phyloP scores from a whole-genome alignment of 2,888 invertebrate genomes.

The Protonemura montana region DNA sequence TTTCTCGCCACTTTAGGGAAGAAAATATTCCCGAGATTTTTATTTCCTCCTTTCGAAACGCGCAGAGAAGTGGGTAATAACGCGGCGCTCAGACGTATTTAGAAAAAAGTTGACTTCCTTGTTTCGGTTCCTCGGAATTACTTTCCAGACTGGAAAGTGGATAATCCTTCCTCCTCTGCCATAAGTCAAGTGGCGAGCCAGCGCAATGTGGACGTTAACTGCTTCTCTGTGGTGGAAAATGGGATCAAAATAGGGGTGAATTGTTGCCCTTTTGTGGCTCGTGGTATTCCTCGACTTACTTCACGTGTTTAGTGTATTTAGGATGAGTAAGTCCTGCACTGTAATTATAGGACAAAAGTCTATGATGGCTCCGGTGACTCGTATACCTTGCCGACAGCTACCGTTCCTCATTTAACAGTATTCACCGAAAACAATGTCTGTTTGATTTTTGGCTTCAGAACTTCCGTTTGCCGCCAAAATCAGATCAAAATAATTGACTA shows the following conservation, averaged over 20 bases:
- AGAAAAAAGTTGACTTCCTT: slow-evolving; percentile 41
- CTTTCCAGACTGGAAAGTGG: slow-evolving; percentile 35
- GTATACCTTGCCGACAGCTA: neutral
- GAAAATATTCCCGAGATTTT: slow-evolving; percentile 21
- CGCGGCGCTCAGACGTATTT: slow-evolving; percentile 30
- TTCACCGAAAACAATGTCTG: neutral
- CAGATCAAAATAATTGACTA: neutral
- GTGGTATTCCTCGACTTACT: neutral
- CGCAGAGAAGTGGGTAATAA: slow-evolving; percentile 16
- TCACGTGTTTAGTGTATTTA: neutral
- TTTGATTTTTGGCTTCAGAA: neutral
- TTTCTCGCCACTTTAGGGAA: slow-evolving; percentile 23
- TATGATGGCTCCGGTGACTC: neutral
- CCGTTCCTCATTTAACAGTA: neutral
- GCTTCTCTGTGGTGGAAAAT: slow-evolving; percentile 29
- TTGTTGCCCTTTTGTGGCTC: slow-evolving; percentile 13
- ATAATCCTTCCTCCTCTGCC: slow-evolving; percentile 38
- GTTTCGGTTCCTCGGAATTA: neutral
- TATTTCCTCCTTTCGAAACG: neutral
- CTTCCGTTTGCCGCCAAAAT: neutral
- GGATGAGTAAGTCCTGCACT: neutral
- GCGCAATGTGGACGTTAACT: slow-evolving; percentile 28
- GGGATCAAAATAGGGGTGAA: slow-evolving; percentile 34
- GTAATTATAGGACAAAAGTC: neutral
- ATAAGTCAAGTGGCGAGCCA: slow-evolving; percentile 29